Base-by-base conservation (phyloP, 92 coral and sea anemone genomes). In the Hydrozoanthus gracilis region DNA sequence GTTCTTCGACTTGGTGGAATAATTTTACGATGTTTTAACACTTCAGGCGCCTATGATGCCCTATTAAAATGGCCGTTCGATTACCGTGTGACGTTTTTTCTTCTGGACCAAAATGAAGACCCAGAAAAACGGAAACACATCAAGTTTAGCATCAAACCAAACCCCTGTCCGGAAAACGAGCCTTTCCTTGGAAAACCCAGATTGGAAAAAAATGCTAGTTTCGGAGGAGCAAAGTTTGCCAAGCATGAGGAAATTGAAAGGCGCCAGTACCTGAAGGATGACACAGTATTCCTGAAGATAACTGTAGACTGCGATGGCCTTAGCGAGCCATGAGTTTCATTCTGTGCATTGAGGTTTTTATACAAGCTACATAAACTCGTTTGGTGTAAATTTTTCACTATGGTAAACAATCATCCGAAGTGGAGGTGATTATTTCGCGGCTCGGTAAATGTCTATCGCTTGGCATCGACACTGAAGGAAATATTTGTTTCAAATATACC, bases 191-290 rank as follows among this genome's bases (percentile, higher is more conserved):
- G 98, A 17, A 90, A 94, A 89, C 99, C 99, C 15, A 92, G 91
- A 86, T 86, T 95, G 91, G 99, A 96, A 88, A 96, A 96, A 82
- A 96, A 96, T 78, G 98, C 99, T 45, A 96, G 99, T 76, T 96
- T 96, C 73, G 99, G 99, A 60, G 96, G 98, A 66, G 99, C 99
- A 47, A 93, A 95, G 75, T 96, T 96, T 76, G 96, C 94, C 79
- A 91, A 92, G 79, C 99, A 96, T 91, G 98, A 96, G 48, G 99
- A 96, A 80, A 89, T 96, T 58, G 97, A 91, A 67, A 91, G 91
- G 50, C 83, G 99, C 27, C 92, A 90, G 45, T 96, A 92, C 93
- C 48, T 80, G 17, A 46, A 93, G 82, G 96, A 96, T 45, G 98
- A 96, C 76, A 92, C 95, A 54, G 72, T 96, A 51, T 96, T 95